Base-by-base conservation (phyloP, 2,888 invertebrate genomes). In the Drosophila yooni region DNA sequence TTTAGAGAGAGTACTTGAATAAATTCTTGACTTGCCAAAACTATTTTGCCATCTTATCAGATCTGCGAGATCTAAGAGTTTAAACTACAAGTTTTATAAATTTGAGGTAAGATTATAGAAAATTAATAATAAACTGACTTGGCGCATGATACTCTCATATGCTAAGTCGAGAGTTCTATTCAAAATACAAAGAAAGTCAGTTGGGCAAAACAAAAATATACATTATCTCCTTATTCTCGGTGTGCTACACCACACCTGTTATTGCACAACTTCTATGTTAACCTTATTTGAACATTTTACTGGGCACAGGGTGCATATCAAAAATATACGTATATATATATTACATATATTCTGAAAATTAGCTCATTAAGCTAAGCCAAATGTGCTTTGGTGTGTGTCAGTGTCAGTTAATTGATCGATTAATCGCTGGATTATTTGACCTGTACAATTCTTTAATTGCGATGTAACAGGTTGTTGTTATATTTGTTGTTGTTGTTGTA, bases 401-500 rank as follows among this genome's bases (percentile, higher is more conserved):
- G 71, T 82, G 71, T 74, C 82, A 75, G 72, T 76, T 81, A 79
- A 85, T 82, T 84, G 76, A 84, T 82, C 83, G 82, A 79, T 82
- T 82, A 83, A 83, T 82, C 74, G 86, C 78, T 82, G 80, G 83
- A 85, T 82, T 86, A 83, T 78, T 80, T 72, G 64, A 76, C 70
- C 61, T 59, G 76, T 40, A 72, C 76, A 82, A 79, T 72, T 76
- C 68, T 76, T 58, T 72, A 79, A 81, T 84, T 79, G 68, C 82
- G 76, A 76, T 82, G 70, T 75, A 79, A 69, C 34, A 54, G 40
- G n/a, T 63, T 63, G 46, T 43, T 40, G 25, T 36, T 64, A 25
- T 18, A 6, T 36, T 18, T 38, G 3, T 38, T 67, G 13, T 43
- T 57, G 33, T 60, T 61, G 21, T 51, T 64, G 27, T 18, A 59